Evolutionary conservation across 2,797 vertebrate genomes (phyloP).

Genomic region (Brachymystax lenok): DNA sequence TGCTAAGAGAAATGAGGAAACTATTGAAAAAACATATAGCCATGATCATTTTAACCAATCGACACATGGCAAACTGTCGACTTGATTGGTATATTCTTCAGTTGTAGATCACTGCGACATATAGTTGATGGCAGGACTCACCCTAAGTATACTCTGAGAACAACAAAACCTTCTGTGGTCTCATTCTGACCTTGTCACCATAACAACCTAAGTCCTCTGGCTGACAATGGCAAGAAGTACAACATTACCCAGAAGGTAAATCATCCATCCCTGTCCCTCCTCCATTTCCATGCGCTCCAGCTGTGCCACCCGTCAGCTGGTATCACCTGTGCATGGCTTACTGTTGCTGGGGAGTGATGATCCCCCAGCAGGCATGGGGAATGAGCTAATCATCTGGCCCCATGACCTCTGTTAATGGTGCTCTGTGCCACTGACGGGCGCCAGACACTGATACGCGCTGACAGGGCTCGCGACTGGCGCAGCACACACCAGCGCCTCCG

Average conservation of each 20-base stretch:
- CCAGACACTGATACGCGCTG: conserved; percentile 51
- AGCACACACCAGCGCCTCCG: conserved; percentile 42
- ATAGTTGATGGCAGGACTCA: too few relatives aligned
- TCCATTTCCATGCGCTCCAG: neutral
- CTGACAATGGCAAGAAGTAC: neutral
- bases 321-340: conserved; percentile 39
- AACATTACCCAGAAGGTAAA: neutral
- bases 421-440: conserved; percentile 29
- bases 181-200: neutral
- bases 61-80: neutral
- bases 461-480: conserved; percentile 59
- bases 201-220: neutral
- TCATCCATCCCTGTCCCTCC: neutral
- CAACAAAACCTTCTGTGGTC: neutral
- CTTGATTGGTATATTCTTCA: neutral
- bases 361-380: conserved; percentile 22
- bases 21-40: conserved; percentile 18
- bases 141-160: neutral
- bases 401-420: conserved; percentile 34
- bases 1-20: conserved; percentile 11
- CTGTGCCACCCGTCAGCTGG: conserved; percentile 31
- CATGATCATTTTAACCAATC: conserved; percentile 5
- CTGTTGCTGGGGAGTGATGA: conserved; percentile 37
- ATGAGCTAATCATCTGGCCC: conserved; percentile 46
- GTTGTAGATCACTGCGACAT: neutral